Base-by-base conservation (phyloP, 2,888 invertebrate genomes). In the Cheilosia scutellata region DNA sequence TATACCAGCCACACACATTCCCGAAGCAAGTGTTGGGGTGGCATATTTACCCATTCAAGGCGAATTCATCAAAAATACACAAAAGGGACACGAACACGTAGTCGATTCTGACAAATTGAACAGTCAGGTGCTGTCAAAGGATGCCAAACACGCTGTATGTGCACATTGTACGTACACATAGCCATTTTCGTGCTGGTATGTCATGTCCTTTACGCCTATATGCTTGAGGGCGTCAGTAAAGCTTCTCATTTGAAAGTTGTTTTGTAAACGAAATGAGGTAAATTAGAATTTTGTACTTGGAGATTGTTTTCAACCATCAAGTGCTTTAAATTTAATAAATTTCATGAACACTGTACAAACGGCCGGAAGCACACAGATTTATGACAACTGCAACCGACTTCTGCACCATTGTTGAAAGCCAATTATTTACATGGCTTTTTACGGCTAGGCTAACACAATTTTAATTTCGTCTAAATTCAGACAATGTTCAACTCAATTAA, bases 81-180 rank as follows among this genome's bases (percentile, higher is more conserved):
- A 63, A 63, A 60, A 47, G 20, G 13, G 62, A 31, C 29, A 29
- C 47, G 20, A 33, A 13, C 62, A 63, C 31, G 47, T 63, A 47
- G 27, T 31, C 27, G 44, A 62, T 44, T 47, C 62, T 63, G 62
- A 31, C 47, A 63, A 63, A 63, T 47, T 63, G 62, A 63, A 47
- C 62, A 44, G 47, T 47, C 47, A 31, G 62, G 47, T 47, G 62
- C 62, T 47, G 62, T 63, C 62, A 63, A 63, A 63, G 62, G 47
- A 44, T 63, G 29, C 20, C 47, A 63, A 11, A 47, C 20, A 63
- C 31, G 11, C 62, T 16, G 9, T 47, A 11, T 11, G 9, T 40
- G 27, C 47, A 47, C 37, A 37, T 11, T 11, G 37, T 7, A 47
- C n/a, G 11, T 33, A 16, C 60, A 58, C 9, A 49, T 31, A 40